Percentiles rank a stretch among this genome's conserved stretches.
phyloP scores from a whole-genome alignment of 2,888 invertebrate species.

The Proisotoma minuta region DNA sequence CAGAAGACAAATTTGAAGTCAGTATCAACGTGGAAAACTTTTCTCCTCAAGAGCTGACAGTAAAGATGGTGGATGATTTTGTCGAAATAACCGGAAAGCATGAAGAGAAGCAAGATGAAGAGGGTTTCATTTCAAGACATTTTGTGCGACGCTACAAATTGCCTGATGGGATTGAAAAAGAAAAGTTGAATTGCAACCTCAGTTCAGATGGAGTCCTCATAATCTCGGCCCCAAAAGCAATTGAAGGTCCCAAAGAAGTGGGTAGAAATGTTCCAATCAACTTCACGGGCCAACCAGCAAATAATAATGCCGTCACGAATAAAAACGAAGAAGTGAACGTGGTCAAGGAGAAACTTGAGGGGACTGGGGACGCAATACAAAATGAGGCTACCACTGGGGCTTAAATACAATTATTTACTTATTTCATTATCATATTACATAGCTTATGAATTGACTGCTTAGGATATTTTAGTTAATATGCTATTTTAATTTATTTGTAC shows the following conservation, averaged over 20 bases:
- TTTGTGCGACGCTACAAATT: slow-evolving; percentile 69
- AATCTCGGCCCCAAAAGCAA: slow-evolving; percentile 25
- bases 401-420: too few species aligned
- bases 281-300: slow-evolving; percentile 24
- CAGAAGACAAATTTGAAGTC: slow-evolving; percentile 56
- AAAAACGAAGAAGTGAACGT: too few species aligned
- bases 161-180: slow-evolving; percentile 70
- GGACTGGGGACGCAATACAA: too few species aligned
- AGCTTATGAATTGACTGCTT: too few species aligned
- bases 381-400: too few species aligned
- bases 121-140: slow-evolving; percentile 70
- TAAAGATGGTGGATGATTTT: slow-evolving; percentile 65
- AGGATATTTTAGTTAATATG: too few species aligned
- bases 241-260: slow-evolving; percentile 6
- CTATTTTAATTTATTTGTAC: too few species aligned
- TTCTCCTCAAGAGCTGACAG: slow-evolving; percentile 68
- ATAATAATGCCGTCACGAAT: too few species aligned
- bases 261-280: slow-evolving; percentile 23
- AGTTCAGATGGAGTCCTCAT: slow-evolving; percentile 28
- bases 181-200: slow-evolving; percentile 62
- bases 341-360: too few species aligned
- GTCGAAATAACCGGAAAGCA: slow-evolving; percentile 72
- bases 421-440: too few species aligned
- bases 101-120: slow-evolving; percentile 78
- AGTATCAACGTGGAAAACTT: slow-evolving; percentile 72